Evolutionary conservation across 2,113 vertebrate genomes (phyloP), one percentile per base, ranked within the genome.

Genomic region (Colinus virginianus): DNA sequence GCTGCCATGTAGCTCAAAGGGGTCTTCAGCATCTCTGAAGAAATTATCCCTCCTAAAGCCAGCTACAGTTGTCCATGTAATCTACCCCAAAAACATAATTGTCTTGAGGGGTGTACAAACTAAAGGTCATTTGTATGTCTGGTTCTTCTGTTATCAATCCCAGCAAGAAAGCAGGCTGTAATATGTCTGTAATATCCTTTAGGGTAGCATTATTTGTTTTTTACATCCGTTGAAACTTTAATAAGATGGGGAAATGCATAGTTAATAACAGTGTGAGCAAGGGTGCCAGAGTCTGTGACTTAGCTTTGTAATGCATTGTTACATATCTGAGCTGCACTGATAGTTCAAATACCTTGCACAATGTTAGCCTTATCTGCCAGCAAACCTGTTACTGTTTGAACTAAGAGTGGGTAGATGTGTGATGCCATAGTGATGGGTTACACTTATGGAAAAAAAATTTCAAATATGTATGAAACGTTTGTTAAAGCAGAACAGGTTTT

Each of bases 161-260:
- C 76, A 83, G 90, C 79, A 92, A 92, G 48, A 53, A 61, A 34
- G 70, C 48, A 53, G 42, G 34, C 36, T 88, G 15, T 51, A 75
- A 36, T 56, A 49, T 30, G 46, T 25, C 59, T 77, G 51, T 62
- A 94, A 90, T 70, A 83, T 71, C 63, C 68, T 83, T 91, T 53
- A 80, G n/a, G 87, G 56, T 71, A 92, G 34, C 61, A 25, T 38
- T 94, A 67, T 87, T 90, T 94, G 58, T 40, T 91, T 92, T 93
- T 89, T 75, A 38, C 76, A 69, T 66, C 46, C 34, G 45, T 87
- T 88, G 45, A 80, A 88, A 90, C 76, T 56, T 51, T 83, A 90
- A 85, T 74, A 94, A 88, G 88, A 93, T 91, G 88, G 90, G 56
- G 83, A 95, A 93, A 91, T 86, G 42, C 0, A 9, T 80, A 92